Percentiles rank a stretch among this genome's conserved stretches.
Conservation (phyloP, 2,113 vertebrate species). For the Indicator maculatus region DNA sequence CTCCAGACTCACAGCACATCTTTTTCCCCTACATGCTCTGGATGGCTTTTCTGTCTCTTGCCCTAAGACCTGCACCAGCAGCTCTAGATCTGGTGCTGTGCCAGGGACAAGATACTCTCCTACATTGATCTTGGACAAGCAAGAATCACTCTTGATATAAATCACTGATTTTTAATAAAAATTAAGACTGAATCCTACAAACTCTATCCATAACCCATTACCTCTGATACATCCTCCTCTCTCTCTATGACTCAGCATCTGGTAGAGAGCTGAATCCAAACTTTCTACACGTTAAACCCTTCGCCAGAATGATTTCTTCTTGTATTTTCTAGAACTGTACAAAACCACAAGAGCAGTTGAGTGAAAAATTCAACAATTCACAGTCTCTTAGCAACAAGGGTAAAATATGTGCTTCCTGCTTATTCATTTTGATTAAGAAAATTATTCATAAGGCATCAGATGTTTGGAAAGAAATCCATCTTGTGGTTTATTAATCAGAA, state of each 20-base stretch:
- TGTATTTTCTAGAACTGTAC: conserved; percentile 5
- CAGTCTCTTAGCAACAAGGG: not conserved
- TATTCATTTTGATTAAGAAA: conserved; percentile 39
- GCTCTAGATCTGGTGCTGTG: not conserved
- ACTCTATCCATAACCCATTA: conserved; percentile 15
- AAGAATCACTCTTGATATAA: not conserved
- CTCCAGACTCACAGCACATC: not conserved
- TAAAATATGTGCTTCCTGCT: conserved; percentile 15
- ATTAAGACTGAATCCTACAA: not conserved
- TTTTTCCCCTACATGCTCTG: not conserved
- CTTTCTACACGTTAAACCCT: not conserved
- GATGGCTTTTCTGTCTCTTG: not conserved
- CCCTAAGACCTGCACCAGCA: not conserved
- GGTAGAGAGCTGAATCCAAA: conserved; percentile 18
- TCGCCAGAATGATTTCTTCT: conserved; percentile 3
- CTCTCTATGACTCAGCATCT: conserved; percentile 48
- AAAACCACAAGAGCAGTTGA: conserved; percentile 12
- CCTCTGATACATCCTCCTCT: not conserved
- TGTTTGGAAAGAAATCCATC: conserved; percentile 33
- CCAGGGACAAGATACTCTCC: not conserved
- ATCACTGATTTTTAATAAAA: not conserved
- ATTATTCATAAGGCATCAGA: conserved; percentile 22
- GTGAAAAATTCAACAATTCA: conserved; percentile 25
- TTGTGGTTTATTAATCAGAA: conserved; percentile 27
- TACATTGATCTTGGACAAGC: not conserved